A percentile compares a stretch with the other conserved stretches of the same genome.
These are phyloP conservation scores for Poeciliopsis occidentalis DNA, from an alignment of 2,113 vertebrate species.

Conservation along the genomic window DNA sequence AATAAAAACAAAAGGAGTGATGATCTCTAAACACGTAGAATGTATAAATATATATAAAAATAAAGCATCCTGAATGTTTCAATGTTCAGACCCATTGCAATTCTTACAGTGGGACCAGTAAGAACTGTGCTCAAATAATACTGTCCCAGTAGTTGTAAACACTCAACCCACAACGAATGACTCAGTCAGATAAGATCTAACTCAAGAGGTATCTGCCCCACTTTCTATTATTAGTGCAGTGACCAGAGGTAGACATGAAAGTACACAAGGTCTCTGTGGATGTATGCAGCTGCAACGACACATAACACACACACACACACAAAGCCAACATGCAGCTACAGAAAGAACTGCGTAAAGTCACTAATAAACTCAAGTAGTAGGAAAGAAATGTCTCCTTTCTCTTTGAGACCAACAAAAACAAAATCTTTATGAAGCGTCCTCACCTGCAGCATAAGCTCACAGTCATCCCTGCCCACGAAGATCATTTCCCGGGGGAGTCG, in stretches of 20 bases:
- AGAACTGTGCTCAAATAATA: conserved; percentile 2
- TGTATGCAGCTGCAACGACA: conserved; percentile 46
- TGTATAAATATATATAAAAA: not conserved
- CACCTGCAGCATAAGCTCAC: conserved; percentile 99
- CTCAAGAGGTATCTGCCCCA: conserved; percentile 75
- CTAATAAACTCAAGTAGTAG: not conserved
- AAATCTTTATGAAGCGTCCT: conserved; percentile 32
- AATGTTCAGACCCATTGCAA: not conserved
- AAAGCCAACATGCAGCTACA: too few relatives aligned
- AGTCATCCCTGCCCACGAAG: conserved; percentile 98
- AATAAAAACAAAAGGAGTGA: not conserved
- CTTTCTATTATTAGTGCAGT: conserved; percentile 79
- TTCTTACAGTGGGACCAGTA: conserved; percentile 2
- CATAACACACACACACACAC: conserved; percentile 9
- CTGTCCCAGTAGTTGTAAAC: conserved; percentile 16
- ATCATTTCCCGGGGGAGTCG: conserved; percentile 99
- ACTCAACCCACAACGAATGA: conserved; percentile 18
- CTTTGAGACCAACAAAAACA: not conserved
- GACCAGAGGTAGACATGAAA: conserved; percentile 51
- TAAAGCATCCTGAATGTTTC: not conserved
- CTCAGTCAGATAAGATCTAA: conserved; percentile 66
- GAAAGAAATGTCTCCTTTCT: not conserved
- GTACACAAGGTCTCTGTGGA: conserved; percentile 19
- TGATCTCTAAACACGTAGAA: not conserved
- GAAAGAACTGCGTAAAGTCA: not conserved